phyloP scores from a whole-genome alignment of 2,797 vertebrate species.

The Coluber constrictor region DNA sequence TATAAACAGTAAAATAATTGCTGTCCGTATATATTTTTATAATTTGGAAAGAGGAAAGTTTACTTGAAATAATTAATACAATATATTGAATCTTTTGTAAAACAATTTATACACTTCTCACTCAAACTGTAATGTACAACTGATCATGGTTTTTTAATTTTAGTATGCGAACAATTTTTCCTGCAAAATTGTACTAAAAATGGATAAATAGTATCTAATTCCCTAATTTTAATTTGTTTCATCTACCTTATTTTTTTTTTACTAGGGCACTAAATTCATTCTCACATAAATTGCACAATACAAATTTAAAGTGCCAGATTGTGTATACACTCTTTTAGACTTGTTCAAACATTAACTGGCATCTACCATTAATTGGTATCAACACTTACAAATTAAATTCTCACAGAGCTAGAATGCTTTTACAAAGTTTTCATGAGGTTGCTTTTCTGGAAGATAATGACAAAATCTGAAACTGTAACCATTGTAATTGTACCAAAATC shows the following conservation, averaged over 20 bases:
- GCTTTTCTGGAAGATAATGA: neutral
- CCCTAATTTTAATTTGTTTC: neutral
- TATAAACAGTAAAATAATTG: neutral
- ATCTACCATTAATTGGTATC: too few species aligned
- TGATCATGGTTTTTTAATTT: constrained; percentile 17
- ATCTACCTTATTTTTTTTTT: neutral
- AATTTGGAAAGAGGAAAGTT: neutral
- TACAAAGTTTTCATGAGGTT: neutral
- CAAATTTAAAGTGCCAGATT: neutral
- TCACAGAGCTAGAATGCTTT: neutral
- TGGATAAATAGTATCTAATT: constrained; percentile 26
- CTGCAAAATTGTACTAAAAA: constrained; percentile 18
- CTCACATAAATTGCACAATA: neutral
- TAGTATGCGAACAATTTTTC: constrained; percentile 4
- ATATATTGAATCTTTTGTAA: neutral
- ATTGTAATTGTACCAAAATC: neutral
- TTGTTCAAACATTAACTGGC: neutral
- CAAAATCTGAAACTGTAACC: neutral
- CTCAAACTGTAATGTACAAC: constrained; percentile 13
- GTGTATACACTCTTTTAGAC: neutral
- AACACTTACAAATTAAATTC: neutral
- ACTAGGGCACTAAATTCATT: neutral
- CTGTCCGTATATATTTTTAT: neutral
- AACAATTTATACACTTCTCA: neutral
- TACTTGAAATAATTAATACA: neutral